Base-by-base conservation (phyloP, 1,140 invertebrate species). In the Holcopasites calliopsidis region DNA sequence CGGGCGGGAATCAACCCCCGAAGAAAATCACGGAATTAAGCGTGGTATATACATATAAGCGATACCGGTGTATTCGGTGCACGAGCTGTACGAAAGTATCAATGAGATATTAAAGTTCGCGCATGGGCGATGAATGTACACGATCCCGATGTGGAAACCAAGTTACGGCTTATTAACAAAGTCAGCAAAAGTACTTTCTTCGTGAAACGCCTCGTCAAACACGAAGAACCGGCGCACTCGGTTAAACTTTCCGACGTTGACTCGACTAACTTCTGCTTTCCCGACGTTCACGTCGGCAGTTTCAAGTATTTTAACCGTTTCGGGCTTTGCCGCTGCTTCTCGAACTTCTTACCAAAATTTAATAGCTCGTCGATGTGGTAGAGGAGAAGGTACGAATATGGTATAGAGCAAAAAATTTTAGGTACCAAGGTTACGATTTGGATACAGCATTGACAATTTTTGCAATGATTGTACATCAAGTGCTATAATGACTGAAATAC, bases 131-230 rank as follows among this genome's bases (percentile, higher is more conserved):
- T 49, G 55, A 69, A 60, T 58, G 73, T 69, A 75, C 65, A 69
- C 54, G 69, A 68, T 75, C 54, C 11, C 40, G 40, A 50, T 16
- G 64, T 49, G 52, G 54, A 50, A 75, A 69, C 64, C 73, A 54
- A 69, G 73, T 75, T 75, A 75, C 73, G 28, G 65, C 70, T 72
- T 77, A 77, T 77, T 77, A 77, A 77, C 76, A 64, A 77, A 77
- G 76, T 73, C 76, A 77, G 69, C 69, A 74, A 23, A 77, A 66
- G 70, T 77, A 77, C 76, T 64, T 77, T 73, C 76, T 74, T 77
- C 70, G 42, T 35, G 70, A 65, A 77, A 77, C 52, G 76, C 76
- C 70, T 77, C 76, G 61, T 65, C 69, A 77, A 77, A 77, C 76
- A 77, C 70, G 40, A 50, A 31, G 70, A 77, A 74, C 60, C 60